Base-by-base conservation (phyloP, 1,140 invertebrate genomes). In the Aphaenogaster ashmeadi region DNA sequence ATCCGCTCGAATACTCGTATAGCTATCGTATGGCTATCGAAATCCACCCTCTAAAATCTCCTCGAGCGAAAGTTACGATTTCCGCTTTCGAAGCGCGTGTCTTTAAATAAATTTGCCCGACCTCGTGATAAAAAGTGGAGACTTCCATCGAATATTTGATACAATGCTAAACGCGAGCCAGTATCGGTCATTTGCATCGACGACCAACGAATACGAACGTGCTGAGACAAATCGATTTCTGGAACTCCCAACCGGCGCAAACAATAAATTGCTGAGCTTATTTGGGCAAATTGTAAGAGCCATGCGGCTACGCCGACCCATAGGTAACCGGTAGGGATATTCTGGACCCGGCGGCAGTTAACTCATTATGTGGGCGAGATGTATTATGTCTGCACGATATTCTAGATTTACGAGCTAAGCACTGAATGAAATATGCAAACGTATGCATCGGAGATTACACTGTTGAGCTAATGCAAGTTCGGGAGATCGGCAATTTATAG, bases 281-380 rank as follows among this genome's bases (percentile, higher is more conserved):
- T 75, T 84, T 60, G 80, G 38, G 54, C 80, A 84, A 84, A 84
- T 84, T 84, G 80, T 84, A 84, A 84, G 80, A 60, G 80, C 80
- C 66, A 83, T 38, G 67, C 21, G 21, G 21, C 38, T 36, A 27
- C 44, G 13, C 64, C 64, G 64, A 44, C 13, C 38, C 54, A 33
- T 41, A 50, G 67, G 54, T 74, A 74, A 81, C 67, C 52, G 41
- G 67, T 44, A 47, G 41, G 69, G 80, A 84, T 84, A 84, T 84
- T 50, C 69, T 71, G 54, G 69, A 47, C 54, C 80, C 41, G 13
- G 69, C 69, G n/a, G 80, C 80, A 84, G 58, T 84, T 84, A 84
- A 84, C 80, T 84, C 80, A 84, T 84, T 75, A 84, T 84, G 69
- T 60, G 41, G 80, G 54, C 69, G 44, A 75, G 71, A 84, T 84